Conservation (phyloP, 2,113 vertebrate species). For the Enhydra lutris region DNA sequence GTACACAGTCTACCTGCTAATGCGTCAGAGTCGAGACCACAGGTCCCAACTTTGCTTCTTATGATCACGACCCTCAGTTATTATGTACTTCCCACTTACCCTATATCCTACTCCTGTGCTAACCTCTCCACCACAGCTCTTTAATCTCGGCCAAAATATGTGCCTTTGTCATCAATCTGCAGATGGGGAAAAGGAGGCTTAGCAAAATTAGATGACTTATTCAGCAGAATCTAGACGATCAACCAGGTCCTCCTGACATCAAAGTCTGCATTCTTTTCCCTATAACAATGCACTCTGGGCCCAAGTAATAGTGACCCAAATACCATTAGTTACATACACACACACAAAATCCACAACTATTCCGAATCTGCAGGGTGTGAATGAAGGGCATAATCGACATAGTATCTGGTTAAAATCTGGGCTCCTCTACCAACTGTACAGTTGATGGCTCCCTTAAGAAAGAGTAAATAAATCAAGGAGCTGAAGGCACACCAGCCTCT, state of each 20-base stretch:
- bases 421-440: background rate
- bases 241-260: background rate
- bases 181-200: background rate
- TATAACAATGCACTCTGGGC: background rate
- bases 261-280: background rate
- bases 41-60: background rate
- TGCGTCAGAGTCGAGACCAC: accelerated
- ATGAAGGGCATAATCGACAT: background rate
- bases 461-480: background rate
- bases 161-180: background rate
- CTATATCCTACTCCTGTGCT: background rate
- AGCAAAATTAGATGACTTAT: background rate
- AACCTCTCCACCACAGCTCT: background rate
- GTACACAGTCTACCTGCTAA: background rate
- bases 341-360: background rate
- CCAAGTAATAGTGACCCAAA: background rate
- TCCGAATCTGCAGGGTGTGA: background rate
- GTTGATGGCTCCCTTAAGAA: background rate
- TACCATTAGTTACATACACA: background rate
- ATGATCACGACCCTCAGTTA: background rate
- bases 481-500: background rate
- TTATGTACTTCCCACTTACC: background rate
- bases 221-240: background rate
- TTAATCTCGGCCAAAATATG: background rate
- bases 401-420: background rate